A percentile compares a stretch with the other conserved stretches of the same genome.
Evolutionary conservation across 2,113 vertebrate genomes (phyloP).

Genomic region (Pollimyrus isidori): DNA sequence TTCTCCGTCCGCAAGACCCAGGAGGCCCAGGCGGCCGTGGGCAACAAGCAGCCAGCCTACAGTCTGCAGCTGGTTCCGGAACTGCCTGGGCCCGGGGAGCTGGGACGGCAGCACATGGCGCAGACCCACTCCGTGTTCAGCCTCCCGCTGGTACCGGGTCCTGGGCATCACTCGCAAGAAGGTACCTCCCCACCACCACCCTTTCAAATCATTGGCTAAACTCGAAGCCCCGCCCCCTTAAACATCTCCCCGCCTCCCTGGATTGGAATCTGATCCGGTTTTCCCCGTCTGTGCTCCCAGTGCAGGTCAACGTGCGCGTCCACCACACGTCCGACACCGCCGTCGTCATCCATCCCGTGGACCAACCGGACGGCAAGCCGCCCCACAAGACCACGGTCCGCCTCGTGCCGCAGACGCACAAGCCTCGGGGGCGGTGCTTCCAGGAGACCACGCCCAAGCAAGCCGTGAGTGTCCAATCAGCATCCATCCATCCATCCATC

Average conservation of each 20-base stretch:
- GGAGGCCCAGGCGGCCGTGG: constrained; percentile 53
- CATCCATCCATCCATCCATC: no score
- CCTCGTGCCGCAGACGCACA: constrained; percentile 60
- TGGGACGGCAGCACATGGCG: constrained; percentile 43
- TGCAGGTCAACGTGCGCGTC: constrained; percentile 77
- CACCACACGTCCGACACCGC: constrained; percentile 77
- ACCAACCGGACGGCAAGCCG: constrained; percentile 60
- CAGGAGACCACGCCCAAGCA: constrained; percentile 88
- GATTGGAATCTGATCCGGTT: background rate
- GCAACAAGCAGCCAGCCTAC: constrained; percentile 78
- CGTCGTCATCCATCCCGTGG: constrained; percentile 73
- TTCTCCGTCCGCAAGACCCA: constrained; percentile 60
- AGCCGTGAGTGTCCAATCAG: constrained; percentile 59
- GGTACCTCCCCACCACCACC: constrained; percentile 51
- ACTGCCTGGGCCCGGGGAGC: constrained; percentile 52
- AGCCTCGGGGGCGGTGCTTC: constrained; percentile 84
- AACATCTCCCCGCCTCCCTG: background rate
- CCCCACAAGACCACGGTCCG: constrained; percentile 56
- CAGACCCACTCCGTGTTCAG: constrained; percentile 73
- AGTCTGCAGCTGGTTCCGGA: constrained; percentile 65
- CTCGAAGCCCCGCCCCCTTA: background rate
- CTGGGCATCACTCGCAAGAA: constrained; percentile 74
- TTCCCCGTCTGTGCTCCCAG: constrained; percentile 48
- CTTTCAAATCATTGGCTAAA: background rate
- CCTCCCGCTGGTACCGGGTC: constrained; percentile 61